A percentile compares a stretch with the other conserved stretches of the same genome.
Conservation (phyloP, 2,888 invertebrate species). For the Drosophila anomelani region DNA sequence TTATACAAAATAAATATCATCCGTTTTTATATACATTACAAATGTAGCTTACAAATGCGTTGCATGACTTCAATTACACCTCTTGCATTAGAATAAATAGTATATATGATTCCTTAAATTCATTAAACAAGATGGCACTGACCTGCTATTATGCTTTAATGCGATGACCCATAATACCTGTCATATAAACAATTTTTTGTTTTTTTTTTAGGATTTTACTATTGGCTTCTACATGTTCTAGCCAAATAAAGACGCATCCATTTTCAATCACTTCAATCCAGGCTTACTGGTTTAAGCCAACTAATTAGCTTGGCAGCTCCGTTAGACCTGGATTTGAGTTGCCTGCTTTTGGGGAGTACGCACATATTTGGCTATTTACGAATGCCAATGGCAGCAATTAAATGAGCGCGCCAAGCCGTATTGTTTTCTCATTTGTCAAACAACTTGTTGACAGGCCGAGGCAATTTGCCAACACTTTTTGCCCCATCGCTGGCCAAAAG, state of each 20-base stretch:
- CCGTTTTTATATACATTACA: no score
- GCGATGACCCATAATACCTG: background rate
- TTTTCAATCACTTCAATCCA: background rate
- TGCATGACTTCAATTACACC: no score
- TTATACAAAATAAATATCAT: no score
- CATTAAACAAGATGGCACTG: background rate
- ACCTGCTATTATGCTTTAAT: background rate
- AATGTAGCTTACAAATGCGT: no score
- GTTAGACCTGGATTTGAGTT: background rate
- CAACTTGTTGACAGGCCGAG: conserved; percentile 53
- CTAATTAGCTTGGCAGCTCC: conserved; percentile 4
- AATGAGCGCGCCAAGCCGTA: conserved; percentile 24
- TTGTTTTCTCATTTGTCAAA: conserved; percentile 49
- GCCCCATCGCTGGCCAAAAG: conserved; percentile 10
- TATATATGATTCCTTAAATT: no score
- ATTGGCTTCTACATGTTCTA: background rate
- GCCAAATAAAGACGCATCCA: background rate
- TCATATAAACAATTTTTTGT: no score
- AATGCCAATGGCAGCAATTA: conserved; percentile 21
- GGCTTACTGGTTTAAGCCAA: conserved; percentile 2
- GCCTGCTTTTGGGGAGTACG: conserved; percentile 17
- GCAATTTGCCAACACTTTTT: conserved; percentile 42
- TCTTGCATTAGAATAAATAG: no score
- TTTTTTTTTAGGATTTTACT: background rate
- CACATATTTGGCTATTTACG: background rate